Conservation (phyloP, 2,797 vertebrate genomes). For the Phyllotis vaccarum region DNA sequence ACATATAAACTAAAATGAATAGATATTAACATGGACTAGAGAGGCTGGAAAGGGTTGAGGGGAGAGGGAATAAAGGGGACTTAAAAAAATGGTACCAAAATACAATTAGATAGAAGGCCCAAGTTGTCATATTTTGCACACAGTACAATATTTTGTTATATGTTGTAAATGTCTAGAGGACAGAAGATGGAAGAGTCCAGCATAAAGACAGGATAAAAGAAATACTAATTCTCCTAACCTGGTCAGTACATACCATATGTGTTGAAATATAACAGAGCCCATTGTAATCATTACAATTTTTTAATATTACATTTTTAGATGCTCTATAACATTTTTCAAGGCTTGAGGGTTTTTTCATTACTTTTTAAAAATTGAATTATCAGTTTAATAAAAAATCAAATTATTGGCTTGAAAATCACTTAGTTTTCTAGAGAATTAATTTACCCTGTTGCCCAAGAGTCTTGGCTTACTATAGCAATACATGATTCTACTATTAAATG, state of each 20-base stretch:
- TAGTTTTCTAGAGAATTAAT: neutral
- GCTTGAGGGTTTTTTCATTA: neutral
- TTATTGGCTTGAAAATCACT: slow-evolving; percentile 23
- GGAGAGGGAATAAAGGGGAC: neutral
- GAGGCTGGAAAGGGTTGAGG: neutral
- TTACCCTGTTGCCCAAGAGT: neutral
- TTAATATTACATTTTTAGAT: neutral
- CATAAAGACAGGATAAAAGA: neutral
- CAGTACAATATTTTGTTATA: neutral
- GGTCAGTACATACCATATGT: neutral
- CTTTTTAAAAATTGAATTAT: neutral
- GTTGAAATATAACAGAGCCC: neutral
- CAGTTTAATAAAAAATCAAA: neutral
- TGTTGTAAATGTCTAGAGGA: neutral
- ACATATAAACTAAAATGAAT: neutral
- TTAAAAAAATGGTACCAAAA: neutral
- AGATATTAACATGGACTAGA: neutral
- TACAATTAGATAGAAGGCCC: neutral
- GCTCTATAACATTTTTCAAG: neutral
- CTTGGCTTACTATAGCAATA: slow-evolving; percentile 13
- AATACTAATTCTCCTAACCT: neutral
- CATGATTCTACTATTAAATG: neutral
- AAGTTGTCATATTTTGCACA: neutral
- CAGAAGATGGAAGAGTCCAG: no score
- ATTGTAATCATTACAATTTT: neutral